Percentiles rank a stretch among this genome's conserved stretches.
Conservation (phyloP, 1,140 invertebrate species). For the Antheraea pernyi region DNA sequence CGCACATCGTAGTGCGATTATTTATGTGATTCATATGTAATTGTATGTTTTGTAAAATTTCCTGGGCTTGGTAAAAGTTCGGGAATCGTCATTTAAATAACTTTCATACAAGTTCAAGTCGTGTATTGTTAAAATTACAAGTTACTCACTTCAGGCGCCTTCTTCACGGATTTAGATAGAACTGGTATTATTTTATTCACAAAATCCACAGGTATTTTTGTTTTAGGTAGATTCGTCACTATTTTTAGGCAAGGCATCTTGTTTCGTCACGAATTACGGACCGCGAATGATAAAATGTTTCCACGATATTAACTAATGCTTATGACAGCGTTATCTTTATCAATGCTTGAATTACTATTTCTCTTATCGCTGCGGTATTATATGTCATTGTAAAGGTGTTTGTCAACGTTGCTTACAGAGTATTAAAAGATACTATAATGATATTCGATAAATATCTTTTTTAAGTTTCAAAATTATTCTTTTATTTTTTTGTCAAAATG, state of each 20-base stretch:
- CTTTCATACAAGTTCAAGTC: no score
- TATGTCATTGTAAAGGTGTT: neutral
- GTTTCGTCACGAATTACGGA: neutral
- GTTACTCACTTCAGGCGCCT: constrained; percentile 45
- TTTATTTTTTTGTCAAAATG: no score
- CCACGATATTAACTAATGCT: neutral
- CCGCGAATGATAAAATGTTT: neutral
- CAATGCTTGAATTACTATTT: neutral
- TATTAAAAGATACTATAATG: no score
- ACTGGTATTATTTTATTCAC: constrained; percentile 50
- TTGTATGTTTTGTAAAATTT: no score
- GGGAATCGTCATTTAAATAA: no score
- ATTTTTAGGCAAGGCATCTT: constrained; percentile 62
- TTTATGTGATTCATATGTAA: no score
- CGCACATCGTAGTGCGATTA: no score
- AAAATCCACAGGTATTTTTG: constrained; percentile 53
- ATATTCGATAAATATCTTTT: no score
- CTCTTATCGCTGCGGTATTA: neutral
- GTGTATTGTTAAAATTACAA: neutral
- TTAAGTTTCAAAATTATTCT: no score
- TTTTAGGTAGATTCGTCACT: constrained; percentile 57
- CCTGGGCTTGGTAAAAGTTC: no score
- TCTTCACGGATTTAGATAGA: constrained; percentile 42
- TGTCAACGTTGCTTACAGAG: neutral
- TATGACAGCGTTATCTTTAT: neutral